Evolutionary conservation across 2,113 vertebrate species (phyloP).

Genomic region (Promerops cafer): DNA sequence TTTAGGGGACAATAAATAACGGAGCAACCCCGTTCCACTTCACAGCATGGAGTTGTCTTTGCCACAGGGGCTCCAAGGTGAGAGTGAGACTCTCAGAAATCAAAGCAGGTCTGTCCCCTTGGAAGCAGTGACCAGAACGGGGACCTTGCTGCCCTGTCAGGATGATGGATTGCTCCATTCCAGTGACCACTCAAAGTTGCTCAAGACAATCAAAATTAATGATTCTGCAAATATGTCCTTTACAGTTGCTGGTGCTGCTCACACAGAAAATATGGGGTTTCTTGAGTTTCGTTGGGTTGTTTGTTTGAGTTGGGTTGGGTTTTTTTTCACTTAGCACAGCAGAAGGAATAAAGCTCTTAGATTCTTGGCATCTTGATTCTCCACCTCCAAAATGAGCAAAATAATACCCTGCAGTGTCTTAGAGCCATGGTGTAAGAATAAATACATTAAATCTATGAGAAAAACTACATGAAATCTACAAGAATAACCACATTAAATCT

Average conservation of each 20-base stretch:
- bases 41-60: neutral
- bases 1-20: neutral
- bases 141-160: constrained; percentile 7
- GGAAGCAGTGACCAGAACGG: neutral
- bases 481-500: neutral
- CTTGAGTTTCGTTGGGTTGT: neutral
- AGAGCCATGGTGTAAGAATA: neutral
- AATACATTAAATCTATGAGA: neutral
- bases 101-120: neutral
- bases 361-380: neutral
- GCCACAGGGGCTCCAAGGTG: neutral
- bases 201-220: constrained; percentile 34
- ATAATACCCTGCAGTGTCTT: neutral
- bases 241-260: neutral
- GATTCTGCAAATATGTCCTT: neutral
- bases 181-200: neutral
- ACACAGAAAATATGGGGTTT: neutral
- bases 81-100: neutral
- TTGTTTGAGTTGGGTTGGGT: neutral
- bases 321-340: neutral
- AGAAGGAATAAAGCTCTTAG: neutral
- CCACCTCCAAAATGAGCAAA: neutral
- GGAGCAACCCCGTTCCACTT: neutral
- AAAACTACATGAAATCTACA: neutral
- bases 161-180: constrained; percentile 33